Evolutionary conservation across 2,113 vertebrate genomes (phyloP), one percentile per base, ranked within the genome.

Genomic region (Turdus rufiventris): DNA sequence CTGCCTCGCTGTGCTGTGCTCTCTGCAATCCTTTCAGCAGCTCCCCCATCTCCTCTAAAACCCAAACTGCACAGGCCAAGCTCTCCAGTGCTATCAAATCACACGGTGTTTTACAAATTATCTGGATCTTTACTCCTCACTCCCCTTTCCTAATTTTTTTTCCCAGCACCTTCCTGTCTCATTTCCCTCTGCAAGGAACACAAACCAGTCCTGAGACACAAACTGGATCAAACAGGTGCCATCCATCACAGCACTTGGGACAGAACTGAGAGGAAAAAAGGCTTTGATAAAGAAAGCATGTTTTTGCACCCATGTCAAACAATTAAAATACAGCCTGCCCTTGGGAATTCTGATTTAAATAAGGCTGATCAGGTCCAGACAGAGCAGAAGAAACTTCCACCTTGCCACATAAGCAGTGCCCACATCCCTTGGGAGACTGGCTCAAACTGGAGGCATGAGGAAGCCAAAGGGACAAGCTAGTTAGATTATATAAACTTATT

Each of bases 271-370:
- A 38, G 15, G 9, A 70, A 60, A 51, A 50, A 31, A 3, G 0
- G 6, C 40, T 20, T 33, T 2, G 5, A 51, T 31, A 40, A 31
- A 26, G 29, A 26, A 17, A 2, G 0, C 25, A 5, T 12, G 14
- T 29, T 85, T 92, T 82, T 77, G 18, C 34, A 42, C 38, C 80
- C 12, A 4, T 17, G 48, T 62, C 34, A 71, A 80, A 12, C 11
- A 62, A 60, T 31, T 36, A 54, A 82, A 72, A 82, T 28, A 72
- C 45, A 88, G 15, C 26, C 40, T 75, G 47, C 25, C 36, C 17
- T 24, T 36, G 10, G 43, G 56, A 70, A 57, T 5, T 67, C 8
- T 24, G 10, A 33, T 57, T 57, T 8, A 40, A 78, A 42, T 47
- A 40, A 45, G 57, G 47, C 13, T 40, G 14, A 58, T 50, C 24